phyloP scores from a whole-genome alignment of 1,140 invertebrate species.

The Steinernema feltiae region DNA sequence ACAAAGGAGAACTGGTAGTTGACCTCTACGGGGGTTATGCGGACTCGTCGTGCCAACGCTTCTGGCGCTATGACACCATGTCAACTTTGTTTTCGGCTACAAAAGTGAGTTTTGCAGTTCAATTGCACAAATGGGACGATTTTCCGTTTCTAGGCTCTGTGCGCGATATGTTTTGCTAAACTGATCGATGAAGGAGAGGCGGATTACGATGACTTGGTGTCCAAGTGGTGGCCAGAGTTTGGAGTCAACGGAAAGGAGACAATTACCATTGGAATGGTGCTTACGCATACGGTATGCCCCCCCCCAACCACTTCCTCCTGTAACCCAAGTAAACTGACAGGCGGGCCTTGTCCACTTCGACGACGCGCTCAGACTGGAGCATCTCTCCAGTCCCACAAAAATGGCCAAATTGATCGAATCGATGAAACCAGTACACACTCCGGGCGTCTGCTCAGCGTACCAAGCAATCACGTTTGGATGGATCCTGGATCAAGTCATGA shows the following conservation, averaged over 20 bases:
- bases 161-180: constrained; percentile 56
- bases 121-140: constrained; percentile 12
- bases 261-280: constrained; percentile 59
- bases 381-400: neutral
- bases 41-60: constrained; percentile 38
- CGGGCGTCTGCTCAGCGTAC: neutral
- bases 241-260: constrained; percentile 59
- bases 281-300: constrained; percentile 58
- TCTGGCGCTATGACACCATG: constrained; percentile 45
- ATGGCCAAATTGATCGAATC: neutral
- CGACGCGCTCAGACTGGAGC: constrained; percentile 7
- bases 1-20: constrained; percentile 48
- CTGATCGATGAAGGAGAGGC: constrained; percentile 59
- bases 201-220: constrained; percentile 58
- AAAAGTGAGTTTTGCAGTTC: constrained; percentile 32
- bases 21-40: constrained; percentile 52
- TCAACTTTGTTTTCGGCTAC: constrained; percentile 53
- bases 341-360: constrained; percentile 33
- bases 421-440: neutral
- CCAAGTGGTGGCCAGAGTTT: constrained; percentile 62
- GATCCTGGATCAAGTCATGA: neutral
- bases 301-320: too few species aligned
- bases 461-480: constrained; percentile 4
- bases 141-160: constrained; percentile 55
- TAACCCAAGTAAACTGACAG: constrained; percentile 18